Evolutionary conservation across 2,797 vertebrate species (phyloP).

Genomic region (Apogon talboti): DNA sequence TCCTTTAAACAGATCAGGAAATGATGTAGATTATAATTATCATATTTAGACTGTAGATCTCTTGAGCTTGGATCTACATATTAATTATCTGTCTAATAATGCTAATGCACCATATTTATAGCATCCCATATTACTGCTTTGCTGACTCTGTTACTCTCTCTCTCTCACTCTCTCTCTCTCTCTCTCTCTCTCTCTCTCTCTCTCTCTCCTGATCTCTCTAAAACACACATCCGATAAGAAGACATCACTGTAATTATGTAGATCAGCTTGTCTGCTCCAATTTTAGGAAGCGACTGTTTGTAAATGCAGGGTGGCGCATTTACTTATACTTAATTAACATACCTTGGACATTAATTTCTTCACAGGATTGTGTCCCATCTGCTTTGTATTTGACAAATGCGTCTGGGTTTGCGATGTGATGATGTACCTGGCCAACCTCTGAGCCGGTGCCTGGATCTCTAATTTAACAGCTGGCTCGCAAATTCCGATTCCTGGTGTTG

Average conservation of each 20-base stretch:
- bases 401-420: slow-evolving; percentile 14
- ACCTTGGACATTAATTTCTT: slow-evolving; percentile 41
- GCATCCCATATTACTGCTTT: slow-evolving; percentile 28
- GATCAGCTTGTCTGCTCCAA: slow-evolving; percentile 52
- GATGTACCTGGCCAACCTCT: slow-evolving; percentile 27
- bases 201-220: slow-evolving; percentile 23
- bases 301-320: slow-evolving; percentile 24
- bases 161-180: slow-evolving; percentile 19
- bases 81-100: slow-evolving; percentile 47
- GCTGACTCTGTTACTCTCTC: slow-evolving; percentile 3
- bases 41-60: slow-evolving; percentile 13
- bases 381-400: slow-evolving; percentile 39
- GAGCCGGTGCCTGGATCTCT: slow-evolving; percentile 14
- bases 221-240: slow-evolving; percentile 16
- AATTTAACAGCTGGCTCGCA: slow-evolving; percentile 49
- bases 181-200: slow-evolving; percentile 18
- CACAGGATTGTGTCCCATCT: slow-evolving; percentile 42
- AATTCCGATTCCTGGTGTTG: slow-evolving; percentile 26
- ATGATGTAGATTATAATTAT: slow-evolving; percentile 16
- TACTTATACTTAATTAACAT: slow-evolving; percentile 48
- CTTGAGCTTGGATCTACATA: slow-evolving; percentile 33
- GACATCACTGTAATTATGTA: slow-evolving; percentile 55
- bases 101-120: slow-evolving; percentile 38
- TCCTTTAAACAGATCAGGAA: background rate
- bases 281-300: slow-evolving; percentile 48